Base-by-base conservation (phyloP, 2,888 invertebrate genomes). In the Diogma glabrata region DNA sequence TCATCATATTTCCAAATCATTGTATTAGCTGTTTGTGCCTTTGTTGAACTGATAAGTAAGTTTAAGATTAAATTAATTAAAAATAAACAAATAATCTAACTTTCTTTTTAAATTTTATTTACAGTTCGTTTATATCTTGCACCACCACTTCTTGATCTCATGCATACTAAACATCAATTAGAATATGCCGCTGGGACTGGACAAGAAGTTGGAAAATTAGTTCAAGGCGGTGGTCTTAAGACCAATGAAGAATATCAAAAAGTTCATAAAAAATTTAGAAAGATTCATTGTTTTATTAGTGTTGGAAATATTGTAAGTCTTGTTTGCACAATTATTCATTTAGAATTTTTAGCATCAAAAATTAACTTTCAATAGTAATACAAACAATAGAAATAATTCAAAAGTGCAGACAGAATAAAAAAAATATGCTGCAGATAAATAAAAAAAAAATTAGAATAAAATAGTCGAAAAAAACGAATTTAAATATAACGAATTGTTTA, bases 241-340 rank as follows among this genome's bases (percentile, higher is more conserved):
- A 77, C 83, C 62, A 88, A 88, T 63, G 86, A 87, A 1, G 83
- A 85, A 64, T 91, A 90, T 70, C 72, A 85, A 58, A 78, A 78
- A 60, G 77, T 88, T 14, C 79, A 89, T 62, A 77, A 75, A 57
- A 73, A 78, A 24, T 91, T 91, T 71, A 78, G 90, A 49, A 76
- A 78, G 38, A 77, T 83, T 50, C 91, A 91, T 70, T 81, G 84
- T 64, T 74, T 74, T 54, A 84, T 88, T 59, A 89, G 89, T 12
- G 80, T 86, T 67, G 86, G 87, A 52, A 90, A 90, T 62, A 78
- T 91, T 69, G 72, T 78, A 20, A 75, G 81, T 1, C 76, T 85
- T 69, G 75, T 73, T 7, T 81, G 81, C 60, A 82, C 82, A 9
- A 74, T 78, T 46, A 69, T 82, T 54, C 84, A 85, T 65, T 67